These are phyloP conservation scores for Calyptommatus sinebrachiatus DNA, from an alignment of 2,113 vertebrate genomes.

Conservation along the genomic window DNA sequence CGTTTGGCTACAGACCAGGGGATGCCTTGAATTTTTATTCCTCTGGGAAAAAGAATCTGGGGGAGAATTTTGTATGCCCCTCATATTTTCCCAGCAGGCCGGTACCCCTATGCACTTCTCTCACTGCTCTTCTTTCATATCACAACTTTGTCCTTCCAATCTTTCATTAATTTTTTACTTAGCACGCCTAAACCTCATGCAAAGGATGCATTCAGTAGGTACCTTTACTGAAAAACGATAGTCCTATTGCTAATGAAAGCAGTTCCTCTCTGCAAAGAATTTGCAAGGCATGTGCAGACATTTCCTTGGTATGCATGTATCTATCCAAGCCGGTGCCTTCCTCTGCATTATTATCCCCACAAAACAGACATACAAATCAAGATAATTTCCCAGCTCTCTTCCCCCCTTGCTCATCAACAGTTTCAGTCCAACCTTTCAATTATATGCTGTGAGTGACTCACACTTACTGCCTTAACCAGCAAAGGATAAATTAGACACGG, in stretches of 20 bases:
- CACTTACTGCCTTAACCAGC: background rate
- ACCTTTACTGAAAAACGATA: slow-evolving; percentile 46
- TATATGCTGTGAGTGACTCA: background rate
- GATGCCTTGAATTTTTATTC: slow-evolving; percentile 55
- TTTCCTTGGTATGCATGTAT: background rate
- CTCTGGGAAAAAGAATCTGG: slow-evolving; percentile 28
- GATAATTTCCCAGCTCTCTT: background rate
- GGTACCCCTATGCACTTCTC: slow-evolving; percentile 61
- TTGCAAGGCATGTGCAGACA: background rate
- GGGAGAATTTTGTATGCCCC: slow-evolving; percentile 38
- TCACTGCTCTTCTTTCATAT: slow-evolving; percentile 62
- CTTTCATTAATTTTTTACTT: slow-evolving; percentile 57
- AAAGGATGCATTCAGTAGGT: slow-evolving; percentile 57
- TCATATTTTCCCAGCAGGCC: slow-evolving; percentile 56
- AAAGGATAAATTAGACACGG: background rate
- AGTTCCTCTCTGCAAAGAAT: background rate
- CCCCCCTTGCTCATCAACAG: background rate
- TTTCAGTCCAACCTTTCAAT: rapidly evolving
- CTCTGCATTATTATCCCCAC: slow-evolving; percentile 22
- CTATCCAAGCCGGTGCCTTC: slow-evolving; percentile 37
- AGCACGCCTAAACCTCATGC: slow-evolving; percentile 67
- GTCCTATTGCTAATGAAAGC: slow-evolving; percentile 15
- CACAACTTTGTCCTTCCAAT: slow-evolving; percentile 54
- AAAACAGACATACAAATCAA: slow-evolving; percentile 24
- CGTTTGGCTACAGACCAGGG: background rate